Percentiles rank a stretch among this genome's conserved stretches.
phyloP scores from a whole-genome alignment of 2,888 invertebrate species.

The Cataglyphis altisquamis region DNA sequence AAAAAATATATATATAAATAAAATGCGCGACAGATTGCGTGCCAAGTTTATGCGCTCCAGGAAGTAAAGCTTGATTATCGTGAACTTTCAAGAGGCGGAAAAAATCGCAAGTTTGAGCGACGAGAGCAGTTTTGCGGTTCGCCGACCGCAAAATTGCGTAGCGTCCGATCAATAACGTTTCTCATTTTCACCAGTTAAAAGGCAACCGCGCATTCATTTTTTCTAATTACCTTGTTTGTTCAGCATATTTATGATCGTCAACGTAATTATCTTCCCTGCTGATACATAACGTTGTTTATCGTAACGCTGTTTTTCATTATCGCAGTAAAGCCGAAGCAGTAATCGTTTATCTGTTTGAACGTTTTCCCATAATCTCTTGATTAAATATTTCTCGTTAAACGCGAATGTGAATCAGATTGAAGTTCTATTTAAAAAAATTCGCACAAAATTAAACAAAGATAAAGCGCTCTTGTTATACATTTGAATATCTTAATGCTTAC shows the following conservation, averaged over 20 bases:
- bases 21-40: conserved; percentile 48
- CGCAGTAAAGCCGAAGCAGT: background rate
- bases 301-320: conserved; percentile 39
- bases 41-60: conserved; percentile 38
- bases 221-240: conserved; percentile 50
- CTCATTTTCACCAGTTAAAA: conserved; percentile 38
- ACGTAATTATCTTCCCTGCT: conserved; percentile 32
- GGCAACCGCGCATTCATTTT: conserved; percentile 28
- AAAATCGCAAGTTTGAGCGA: conserved; percentile 52
- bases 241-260: conserved; percentile 42
- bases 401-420: background rate
- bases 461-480: background rate
- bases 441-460: conserved; percentile 6
- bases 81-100: conserved; percentile 40
- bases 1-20: background rate
- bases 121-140: conserved; percentile 50
- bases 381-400: conserved; percentile 23
- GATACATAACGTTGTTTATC: conserved; percentile 30
- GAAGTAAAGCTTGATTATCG: conserved; percentile 49
- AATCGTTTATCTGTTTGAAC: conserved; percentile 3
- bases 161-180: conserved; percentile 45
- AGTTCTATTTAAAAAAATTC: background rate
- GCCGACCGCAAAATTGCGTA: conserved; percentile 50
- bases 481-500: background rate
- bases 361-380: conserved; percentile 4